These are phyloP conservation scores for Sminthopsis crassicaudata DNA, from an alignment of 2,113 vertebrate genomes.

Conservation along the genomic window DNA sequence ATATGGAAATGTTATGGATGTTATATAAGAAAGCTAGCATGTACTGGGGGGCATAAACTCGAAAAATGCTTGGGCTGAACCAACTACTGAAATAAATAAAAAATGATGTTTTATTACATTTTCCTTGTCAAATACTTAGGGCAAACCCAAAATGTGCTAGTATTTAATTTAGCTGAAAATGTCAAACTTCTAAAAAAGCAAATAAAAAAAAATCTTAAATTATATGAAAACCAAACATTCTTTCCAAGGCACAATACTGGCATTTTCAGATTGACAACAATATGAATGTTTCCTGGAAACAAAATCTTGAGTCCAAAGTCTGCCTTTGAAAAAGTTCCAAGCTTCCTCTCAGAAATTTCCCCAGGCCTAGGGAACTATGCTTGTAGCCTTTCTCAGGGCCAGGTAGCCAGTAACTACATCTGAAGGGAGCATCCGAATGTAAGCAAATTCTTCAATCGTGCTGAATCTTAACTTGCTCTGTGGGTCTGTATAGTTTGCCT, in stretches of 20 bases:
- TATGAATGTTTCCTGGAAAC: slow-evolving; percentile 66
- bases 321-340: slow-evolving; percentile 30
- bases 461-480: slow-evolving; percentile 98
- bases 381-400: slow-evolving; percentile 94
- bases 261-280: slow-evolving; percentile 69
- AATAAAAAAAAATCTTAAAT: slow-evolving; percentile 31
- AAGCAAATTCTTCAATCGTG: slow-evolving; percentile 95
- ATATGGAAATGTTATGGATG: slow-evolving; percentile 27
- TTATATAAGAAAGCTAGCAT: not conserved
- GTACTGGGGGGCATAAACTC: slow-evolving; percentile 36
- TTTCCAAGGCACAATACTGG: slow-evolving; percentile 67
- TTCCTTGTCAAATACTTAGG: slow-evolving; percentile 70
- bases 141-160: slow-evolving; percentile 66
- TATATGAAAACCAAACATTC: slow-evolving; percentile 67
- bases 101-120: slow-evolving; percentile 60
- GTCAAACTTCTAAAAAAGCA: slow-evolving; percentile 67
- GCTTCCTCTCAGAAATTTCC: not conserved
- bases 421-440: slow-evolving; percentile 95
- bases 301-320: slow-evolving; percentile 42
- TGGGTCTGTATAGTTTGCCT: slow-evolving; percentile 98
- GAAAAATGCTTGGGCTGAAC: slow-evolving; percentile 18
- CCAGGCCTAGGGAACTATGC: slow-evolving; percentile 92
- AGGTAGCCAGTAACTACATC: slow-evolving; percentile 96
- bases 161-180: slow-evolving; percentile 74
- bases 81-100: slow-evolving; percentile 42